A percentile compares a stretch with the other conserved stretches of the same genome.
Conservation (phyloP, 2,113 vertebrate species). For the Arenaria interpres region DNA sequence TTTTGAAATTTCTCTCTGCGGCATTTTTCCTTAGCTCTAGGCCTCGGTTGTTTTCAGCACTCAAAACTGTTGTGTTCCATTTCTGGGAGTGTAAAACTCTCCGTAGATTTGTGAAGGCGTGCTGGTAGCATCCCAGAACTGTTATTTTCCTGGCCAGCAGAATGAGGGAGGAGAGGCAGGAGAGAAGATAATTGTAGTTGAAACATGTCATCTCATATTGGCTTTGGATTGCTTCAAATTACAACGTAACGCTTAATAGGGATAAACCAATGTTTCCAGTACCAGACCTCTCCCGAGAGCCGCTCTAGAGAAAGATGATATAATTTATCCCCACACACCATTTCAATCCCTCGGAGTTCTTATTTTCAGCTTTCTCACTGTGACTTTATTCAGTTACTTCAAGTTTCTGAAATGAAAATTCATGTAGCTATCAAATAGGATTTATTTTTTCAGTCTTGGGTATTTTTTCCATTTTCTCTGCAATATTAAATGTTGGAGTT, state of each 20-base stretch:
- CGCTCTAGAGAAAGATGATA: not conserved
- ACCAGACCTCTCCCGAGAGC: not conserved
- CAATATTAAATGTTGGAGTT: not conserved
- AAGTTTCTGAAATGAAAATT: not conserved
- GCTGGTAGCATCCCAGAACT: not conserved
- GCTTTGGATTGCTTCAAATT: not conserved
- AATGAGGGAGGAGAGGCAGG: not conserved
- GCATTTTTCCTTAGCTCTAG: not conserved
- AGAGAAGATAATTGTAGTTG: not conserved
- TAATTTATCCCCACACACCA: not conserved
- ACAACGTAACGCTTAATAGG: not conserved
- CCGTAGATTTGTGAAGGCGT: not conserved
- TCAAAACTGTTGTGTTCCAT: not conserved
- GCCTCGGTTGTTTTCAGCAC: not conserved
- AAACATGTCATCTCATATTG: not conserved
- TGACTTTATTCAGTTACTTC: not conserved
- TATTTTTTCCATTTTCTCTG: not conserved
- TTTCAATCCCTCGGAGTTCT: not conserved
- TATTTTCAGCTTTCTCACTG: not conserved
- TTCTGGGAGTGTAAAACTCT: not conserved
- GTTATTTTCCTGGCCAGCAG: not conserved
- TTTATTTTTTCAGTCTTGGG: not conserved
- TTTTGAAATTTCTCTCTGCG: not conserved
- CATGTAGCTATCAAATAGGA: not conserved
- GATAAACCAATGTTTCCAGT: not conserved